Evolutionary conservation across 1,140 invertebrate species (phyloP).

Genomic region (Pachyrhynchus sulphureomaculatus): DNA sequence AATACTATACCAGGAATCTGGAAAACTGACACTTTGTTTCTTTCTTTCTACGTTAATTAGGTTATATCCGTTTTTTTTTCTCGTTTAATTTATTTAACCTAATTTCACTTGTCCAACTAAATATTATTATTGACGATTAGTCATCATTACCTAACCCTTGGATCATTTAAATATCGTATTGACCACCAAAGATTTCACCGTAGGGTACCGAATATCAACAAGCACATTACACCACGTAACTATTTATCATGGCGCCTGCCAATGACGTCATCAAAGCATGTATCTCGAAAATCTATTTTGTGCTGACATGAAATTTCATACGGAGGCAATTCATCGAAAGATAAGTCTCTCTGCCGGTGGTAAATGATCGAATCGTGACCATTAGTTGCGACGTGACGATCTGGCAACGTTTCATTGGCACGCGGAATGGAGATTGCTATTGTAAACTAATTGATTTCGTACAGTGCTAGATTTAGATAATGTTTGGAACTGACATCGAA

Average conservation of each 20-base stretch:
- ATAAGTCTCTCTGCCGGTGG: constrained; percentile 51
- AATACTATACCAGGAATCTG: too few species aligned
- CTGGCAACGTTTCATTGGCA: constrained; percentile 4
- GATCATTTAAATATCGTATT: neutral
- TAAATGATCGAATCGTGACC: constrained; percentile 52
- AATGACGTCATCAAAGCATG: constrained; percentile 33
- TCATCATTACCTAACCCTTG: too few species aligned
- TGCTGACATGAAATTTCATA: constrained; percentile 51
- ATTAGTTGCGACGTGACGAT: constrained; percentile 35
- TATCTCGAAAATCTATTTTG: constrained; percentile 49
- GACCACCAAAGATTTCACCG: neutral
- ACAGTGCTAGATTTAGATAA: neutral
- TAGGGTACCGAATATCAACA: neutral
- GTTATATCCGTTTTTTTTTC: too few species aligned
- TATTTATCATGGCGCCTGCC: constrained; percentile 1
- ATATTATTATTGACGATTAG: too few species aligned
- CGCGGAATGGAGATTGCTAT: constrained; percentile 3
- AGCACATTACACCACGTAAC: constrained; percentile 10
- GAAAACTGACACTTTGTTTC: too few species aligned
- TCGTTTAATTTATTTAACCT: too few species aligned
- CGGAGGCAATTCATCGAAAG: constrained; percentile 49
- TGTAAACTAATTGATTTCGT: constrained; percentile 35
- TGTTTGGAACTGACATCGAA: too few species aligned
- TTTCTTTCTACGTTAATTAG: too few species aligned
- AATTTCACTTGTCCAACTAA: too few species aligned